Conservation (phyloP, 2,888 invertebrate species). For the Patella depressa region DNA sequence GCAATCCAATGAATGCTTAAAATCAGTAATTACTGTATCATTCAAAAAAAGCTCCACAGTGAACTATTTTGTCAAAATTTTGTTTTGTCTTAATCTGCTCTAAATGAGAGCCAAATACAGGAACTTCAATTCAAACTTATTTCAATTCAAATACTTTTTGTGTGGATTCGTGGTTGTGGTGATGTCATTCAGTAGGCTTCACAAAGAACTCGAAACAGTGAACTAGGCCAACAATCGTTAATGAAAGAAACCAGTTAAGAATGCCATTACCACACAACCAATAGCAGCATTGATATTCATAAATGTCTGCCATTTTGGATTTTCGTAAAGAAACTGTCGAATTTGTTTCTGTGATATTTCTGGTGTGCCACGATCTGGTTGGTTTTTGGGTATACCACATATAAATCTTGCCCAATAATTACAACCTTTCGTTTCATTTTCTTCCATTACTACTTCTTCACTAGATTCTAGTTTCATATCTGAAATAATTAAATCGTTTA, state of each 20-base stretch:
- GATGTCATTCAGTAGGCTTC: no score
- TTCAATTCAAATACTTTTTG: no score
- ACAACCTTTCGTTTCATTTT: neutral
- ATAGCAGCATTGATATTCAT: slow-evolving; percentile 40
- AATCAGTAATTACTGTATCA: no score
- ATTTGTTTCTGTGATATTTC: slow-evolving; percentile 21
- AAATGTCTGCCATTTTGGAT: slow-evolving; percentile 31
- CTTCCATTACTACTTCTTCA: neutral
- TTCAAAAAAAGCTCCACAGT: no score
- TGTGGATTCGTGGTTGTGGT: no score
- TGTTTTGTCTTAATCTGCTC: no score
- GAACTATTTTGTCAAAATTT: no score
- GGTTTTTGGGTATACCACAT: slow-evolving; percentile 18
- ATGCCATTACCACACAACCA: slow-evolving; percentile 35
- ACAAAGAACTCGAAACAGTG: no score
- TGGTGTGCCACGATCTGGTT: slow-evolving; percentile 11
- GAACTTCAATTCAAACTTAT: no score
- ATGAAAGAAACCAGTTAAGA: slow-evolving; percentile 40
- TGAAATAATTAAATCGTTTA: neutral
- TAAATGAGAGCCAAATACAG: no score
- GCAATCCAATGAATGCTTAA: no score
- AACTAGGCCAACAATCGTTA: slow-evolving; percentile 3
- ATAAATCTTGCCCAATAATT: slow-evolving; percentile 16
- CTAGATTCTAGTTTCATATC: slow-evolving; percentile 14
- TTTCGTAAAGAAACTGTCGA: slow-evolving; percentile 30